These are phyloP conservation scores for Cyclina sinensis DNA, from an alignment of 1,140 invertebrate species.

Conservation along the genomic window DNA sequence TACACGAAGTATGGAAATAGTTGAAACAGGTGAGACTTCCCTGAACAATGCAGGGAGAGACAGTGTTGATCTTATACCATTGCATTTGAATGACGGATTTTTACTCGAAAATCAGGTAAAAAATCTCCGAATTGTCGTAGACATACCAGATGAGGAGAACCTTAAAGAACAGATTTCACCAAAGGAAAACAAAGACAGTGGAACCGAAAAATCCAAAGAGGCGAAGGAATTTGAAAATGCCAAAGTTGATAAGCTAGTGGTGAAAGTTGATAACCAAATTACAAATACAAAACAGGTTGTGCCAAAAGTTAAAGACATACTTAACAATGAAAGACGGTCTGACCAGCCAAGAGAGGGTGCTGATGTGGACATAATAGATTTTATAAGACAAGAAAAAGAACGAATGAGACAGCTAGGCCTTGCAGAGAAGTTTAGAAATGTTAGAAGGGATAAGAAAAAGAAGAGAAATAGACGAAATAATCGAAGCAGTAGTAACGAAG, in stretches of 20 bases:
- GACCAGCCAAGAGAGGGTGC: slow-evolving; percentile 23
- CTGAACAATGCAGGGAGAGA: slow-evolving; percentile 9
- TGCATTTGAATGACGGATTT: slow-evolving; percentile 11
- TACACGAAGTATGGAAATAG: background rate
- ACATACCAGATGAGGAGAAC: slow-evolving; percentile 66
- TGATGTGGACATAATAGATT: slow-evolving; percentile 50
- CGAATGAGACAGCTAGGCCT: slow-evolving; percentile 31
- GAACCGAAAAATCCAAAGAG: slow-evolving; percentile 58
- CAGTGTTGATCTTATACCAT: background rate
- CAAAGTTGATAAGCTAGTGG: slow-evolving; percentile 50
- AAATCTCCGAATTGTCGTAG: slow-evolving; percentile 53
- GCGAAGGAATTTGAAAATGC: slow-evolving; percentile 56
- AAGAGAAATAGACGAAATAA: slow-evolving; percentile 64
- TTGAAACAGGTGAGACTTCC: background rate
- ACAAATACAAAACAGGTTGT: slow-evolving; percentile 19
- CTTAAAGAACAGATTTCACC: slow-evolving; percentile 62
- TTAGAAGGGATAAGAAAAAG: slow-evolving; percentile 57
- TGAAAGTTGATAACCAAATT: slow-evolving; percentile 51
- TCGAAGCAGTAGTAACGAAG: slow-evolving; percentile 54
- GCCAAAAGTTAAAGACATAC: slow-evolving; percentile 57
- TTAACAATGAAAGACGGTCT: slow-evolving; percentile 53
- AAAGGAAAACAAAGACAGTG: slow-evolving; percentile 61
- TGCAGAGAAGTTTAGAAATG: slow-evolving; percentile 46
- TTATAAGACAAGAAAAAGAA: slow-evolving; percentile 59
- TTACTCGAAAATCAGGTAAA: slow-evolving; percentile 46